Base-by-base conservation (phyloP, 53 echinoderm and acorn worm genomes). In the Temnopleurus reevesii region DNA sequence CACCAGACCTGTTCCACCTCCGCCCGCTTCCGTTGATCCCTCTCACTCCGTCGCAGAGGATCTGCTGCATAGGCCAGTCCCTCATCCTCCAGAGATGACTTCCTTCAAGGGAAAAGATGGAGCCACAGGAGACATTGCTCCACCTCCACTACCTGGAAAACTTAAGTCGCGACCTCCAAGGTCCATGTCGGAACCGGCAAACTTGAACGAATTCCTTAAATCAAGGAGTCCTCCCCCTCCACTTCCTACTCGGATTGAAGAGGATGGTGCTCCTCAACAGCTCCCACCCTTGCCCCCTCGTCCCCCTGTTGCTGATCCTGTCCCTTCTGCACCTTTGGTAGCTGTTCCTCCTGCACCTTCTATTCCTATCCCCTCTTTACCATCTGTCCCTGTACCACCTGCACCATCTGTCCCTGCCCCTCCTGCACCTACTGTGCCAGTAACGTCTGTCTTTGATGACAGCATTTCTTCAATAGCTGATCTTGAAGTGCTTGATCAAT, bases 61-160 rank as follows among this genome's bases (percentile, higher is more conserved):
- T 28, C 25, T 85, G 58, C 86, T 85, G 23, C 46, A 87, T 27
- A 25, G 88, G 21, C 88, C 88, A 49, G 88, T 87, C 25, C 88
- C 88, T 34, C 46, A 21, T 19, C 88, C 88, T 8, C 88, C 88
- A 45, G 86, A 51, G 33, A n/a, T 53, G 4, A 30, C 53, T n/a
- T 49, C 49, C 12, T 45, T 79, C 28, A 79, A 49, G 49, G 79
- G 25, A 57, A 29, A 58, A 36, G 10, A 38, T 21, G 3, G 57
- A 55, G 19, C 3, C 38, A 15, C 83, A 28, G 83, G 83, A 36
- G 83, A 54, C 2, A 4, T 12, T 45, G n/a, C 61, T 57, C 26
- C 60, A 24, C 88, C 66, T 24, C 86, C 86, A 23, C 46, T 61
- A n/a, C 61, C 61, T 45, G 45, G 24, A 5, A 60, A 85, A 12